These are phyloP conservation scores for Falcunculus frontatus DNA, from an alignment of 2,113 vertebrate genomes.

Conservation along the genomic window DNA sequence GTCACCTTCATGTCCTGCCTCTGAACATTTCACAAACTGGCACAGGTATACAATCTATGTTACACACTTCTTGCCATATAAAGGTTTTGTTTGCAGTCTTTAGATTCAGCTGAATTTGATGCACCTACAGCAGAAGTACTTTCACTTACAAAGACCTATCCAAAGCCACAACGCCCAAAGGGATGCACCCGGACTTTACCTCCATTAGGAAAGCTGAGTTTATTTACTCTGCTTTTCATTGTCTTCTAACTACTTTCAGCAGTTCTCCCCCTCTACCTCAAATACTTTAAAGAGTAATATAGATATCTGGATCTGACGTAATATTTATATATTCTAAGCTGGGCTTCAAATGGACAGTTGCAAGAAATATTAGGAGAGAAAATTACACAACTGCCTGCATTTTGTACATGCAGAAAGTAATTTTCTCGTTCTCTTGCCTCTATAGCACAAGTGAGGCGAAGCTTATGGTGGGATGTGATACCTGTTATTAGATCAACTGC, in stretches of 20 bases:
- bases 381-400: background rate
- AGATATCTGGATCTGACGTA: background rate
- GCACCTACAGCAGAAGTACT: background rate
- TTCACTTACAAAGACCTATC: background rate
- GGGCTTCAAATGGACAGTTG: background rate
- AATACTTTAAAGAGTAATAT: background rate
- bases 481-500: background rate
- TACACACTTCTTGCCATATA: accelerated
- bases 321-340: background rate
- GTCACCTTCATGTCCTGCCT: background rate
- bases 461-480: background rate
- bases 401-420: background rate
- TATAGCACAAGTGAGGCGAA: background rate
- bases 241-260: background rate
- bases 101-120: background rate
- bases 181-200: background rate
- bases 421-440: background rate
- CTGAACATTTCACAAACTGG: background rate
- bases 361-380: background rate
- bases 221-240: background rate
- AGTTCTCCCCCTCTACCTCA: background rate
- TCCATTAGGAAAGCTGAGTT: background rate
- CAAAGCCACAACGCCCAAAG: background rate
- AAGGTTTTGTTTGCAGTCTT: background rate
- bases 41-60: background rate